Evolutionary conservation across 2,888 invertebrate genomes (phyloP).

Genomic region (Sinelater perroti): DNA sequence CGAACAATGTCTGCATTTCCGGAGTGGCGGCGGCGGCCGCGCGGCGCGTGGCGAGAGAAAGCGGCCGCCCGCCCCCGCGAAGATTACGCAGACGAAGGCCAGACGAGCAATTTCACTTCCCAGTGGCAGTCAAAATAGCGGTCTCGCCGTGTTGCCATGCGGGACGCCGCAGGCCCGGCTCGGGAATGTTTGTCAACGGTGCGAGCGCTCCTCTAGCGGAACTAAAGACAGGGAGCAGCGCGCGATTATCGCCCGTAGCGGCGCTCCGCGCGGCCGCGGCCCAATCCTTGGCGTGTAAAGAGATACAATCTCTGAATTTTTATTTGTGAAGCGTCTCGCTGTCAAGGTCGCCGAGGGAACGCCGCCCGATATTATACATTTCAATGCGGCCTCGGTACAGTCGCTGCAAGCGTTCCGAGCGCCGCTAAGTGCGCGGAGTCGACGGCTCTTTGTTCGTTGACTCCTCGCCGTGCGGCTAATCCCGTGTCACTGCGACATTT

Average conservation of each 20-base stretch:
- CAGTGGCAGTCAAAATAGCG: conserved; percentile 37
- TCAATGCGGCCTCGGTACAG: conserved; percentile 32
- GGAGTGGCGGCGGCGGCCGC: no score
- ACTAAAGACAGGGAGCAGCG: conserved; percentile 34
- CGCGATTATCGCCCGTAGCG: conserved; percentile 40
- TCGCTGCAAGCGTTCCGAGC: conserved; percentile 18
- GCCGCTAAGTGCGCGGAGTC: background rate
- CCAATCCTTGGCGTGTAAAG: conserved; percentile 37
- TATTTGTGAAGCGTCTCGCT: conserved; percentile 48
- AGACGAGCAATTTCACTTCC: conserved; percentile 29
- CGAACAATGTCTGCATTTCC: no score
- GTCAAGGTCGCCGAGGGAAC: conserved; percentile 48
- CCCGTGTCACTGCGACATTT: no score
- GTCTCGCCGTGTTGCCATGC: conserved; percentile 35
- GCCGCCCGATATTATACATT: conserved; percentile 34
- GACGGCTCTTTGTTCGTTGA: conserved; percentile 3
- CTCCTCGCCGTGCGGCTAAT: no score
- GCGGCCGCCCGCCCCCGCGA: background rate
- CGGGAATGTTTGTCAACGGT: conserved; percentile 41
- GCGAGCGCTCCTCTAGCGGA: conserved; percentile 38
- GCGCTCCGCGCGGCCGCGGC: conserved; percentile 25
- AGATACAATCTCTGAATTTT: conserved; percentile 48
- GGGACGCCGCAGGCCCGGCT: conserved; percentile 12
- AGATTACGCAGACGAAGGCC: background rate
- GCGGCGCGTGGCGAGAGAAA: no score